Base-by-base conservation (phyloP, 2,113 vertebrate genomes). In the Amia ocellicauda region DNA sequence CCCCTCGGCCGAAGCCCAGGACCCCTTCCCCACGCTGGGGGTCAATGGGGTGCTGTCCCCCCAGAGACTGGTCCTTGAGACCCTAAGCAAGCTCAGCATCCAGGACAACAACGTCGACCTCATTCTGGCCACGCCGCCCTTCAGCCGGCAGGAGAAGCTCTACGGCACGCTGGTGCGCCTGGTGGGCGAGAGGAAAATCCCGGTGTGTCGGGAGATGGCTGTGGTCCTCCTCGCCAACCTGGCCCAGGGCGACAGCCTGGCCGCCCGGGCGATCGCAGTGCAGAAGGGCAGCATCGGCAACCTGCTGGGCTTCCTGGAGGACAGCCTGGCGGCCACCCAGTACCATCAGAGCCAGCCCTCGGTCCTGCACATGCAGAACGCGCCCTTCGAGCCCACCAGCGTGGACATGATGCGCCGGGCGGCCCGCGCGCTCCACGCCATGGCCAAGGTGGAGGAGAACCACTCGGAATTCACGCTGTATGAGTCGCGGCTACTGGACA, bases 81-180 rank as follows among this genome's bases (percentile, higher is more conserved):
- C 96, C 59, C 93, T 99, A 81, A 98, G 96, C 89, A 99, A 99
- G 83, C 92, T 99, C 81, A 98, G 96, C 88, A 97, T 99, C 89
- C 96, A 98, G 89, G 97, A 99, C 87, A 98, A 95, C 91, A 99
- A 99, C 16, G 97, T 99, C 91, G 97, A 99, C 91, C 92, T 99
- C 80, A 94, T 99, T 77, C 85, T 99, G 47, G 97, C 97, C 66
- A 99, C 97, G 11, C 94, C 97, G 1, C 97, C 97, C 16, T 96
- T 98, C 82, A 89, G 89, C 81, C 93, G 97, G 67, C 69, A 99
- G 84, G 96, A 98, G 88, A 97, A 96, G 88, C 90, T 99, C 71
- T 98, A 96, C 50, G 90, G 94, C 79, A 96, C 92, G 83, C 86
- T 99, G 81, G 96, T 99, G 87, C 91, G 95, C 70, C 91, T 98